Conservation (phyloP, 1,140 invertebrate species). For the Cyclina sinensis region DNA sequence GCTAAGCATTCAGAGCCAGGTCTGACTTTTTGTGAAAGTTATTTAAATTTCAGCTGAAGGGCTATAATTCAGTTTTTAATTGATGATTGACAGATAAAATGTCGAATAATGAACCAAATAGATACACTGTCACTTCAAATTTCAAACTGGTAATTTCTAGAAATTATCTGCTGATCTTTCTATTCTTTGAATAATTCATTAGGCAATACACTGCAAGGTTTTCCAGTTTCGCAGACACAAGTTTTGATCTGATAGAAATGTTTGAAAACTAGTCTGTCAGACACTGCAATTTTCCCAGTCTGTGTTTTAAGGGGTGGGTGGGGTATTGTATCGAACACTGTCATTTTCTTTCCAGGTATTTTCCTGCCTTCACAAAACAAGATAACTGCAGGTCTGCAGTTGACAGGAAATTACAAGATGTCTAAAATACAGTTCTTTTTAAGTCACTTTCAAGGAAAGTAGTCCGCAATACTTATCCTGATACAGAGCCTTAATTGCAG, state of each 20-base stretch:
- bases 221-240: background rate
- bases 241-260: constrained; percentile 6
- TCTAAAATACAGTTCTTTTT: no score
- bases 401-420: background rate
- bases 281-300: constrained; percentile 35
- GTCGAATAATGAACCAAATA: background rate
- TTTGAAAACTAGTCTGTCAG: background rate
- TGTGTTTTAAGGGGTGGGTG: constrained; percentile 15
- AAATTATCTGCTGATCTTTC: constrained; percentile 37
- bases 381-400: background rate
- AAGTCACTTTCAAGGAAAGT: no score
- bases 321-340: background rate
- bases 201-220: constrained; percentile 40
- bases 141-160: constrained; percentile 8
- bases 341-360: background rate
- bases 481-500: no score
- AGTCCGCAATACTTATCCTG: no score
- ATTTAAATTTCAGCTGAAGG: no score
- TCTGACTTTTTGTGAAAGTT: background rate
- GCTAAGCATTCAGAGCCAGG: no score
- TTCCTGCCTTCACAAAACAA: constrained; percentile 2
- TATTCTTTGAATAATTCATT: constrained; percentile 1
- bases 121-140: constrained; percentile 4
- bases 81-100: constrained; percentile 42
- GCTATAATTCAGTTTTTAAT: no score